Percentiles rank a stretch among this genome's conserved stretches.
Conservation (phyloP, 2,113 vertebrate genomes). For the Oceanodroma tethys region DNA sequence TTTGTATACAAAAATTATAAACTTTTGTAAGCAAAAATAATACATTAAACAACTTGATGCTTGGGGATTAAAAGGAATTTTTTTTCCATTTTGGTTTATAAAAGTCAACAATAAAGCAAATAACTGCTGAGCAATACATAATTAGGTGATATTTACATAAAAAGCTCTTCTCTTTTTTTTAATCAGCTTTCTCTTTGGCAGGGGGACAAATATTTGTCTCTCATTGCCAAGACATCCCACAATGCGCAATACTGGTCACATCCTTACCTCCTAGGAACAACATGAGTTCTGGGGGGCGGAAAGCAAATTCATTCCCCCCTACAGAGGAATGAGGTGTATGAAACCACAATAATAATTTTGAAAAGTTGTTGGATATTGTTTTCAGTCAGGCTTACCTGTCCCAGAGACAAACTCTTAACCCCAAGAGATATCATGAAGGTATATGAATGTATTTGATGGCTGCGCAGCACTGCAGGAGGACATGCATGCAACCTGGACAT, state of each 20-base stretch:
- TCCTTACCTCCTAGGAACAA: background rate
- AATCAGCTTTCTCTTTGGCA: background rate
- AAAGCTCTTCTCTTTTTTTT: background rate
- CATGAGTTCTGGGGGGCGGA: background rate
- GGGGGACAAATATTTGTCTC: background rate
- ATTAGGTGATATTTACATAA: background rate
- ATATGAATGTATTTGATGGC: background rate
- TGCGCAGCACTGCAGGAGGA: background rate
- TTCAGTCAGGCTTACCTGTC: background rate
- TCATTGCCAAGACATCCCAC: background rate
- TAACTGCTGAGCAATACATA: background rate
- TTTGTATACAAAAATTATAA: background rate
- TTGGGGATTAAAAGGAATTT: background rate
- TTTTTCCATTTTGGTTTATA: background rate
- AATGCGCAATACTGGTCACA: background rate
- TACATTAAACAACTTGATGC: background rate
- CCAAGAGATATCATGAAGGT: background rate
- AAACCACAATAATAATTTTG: background rate
- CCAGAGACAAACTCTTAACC: background rate
- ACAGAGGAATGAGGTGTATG: background rate
- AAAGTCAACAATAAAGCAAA: background rate
- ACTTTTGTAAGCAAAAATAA: background rate
- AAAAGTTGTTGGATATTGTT: background rate
- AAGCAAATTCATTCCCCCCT: background rate
- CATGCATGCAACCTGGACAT: background rate